Evolutionary conservation across 1,140 invertebrate genomes (phyloP), one percentile per base, ranked within the genome.

Genomic region (Ips nitidus): DNA sequence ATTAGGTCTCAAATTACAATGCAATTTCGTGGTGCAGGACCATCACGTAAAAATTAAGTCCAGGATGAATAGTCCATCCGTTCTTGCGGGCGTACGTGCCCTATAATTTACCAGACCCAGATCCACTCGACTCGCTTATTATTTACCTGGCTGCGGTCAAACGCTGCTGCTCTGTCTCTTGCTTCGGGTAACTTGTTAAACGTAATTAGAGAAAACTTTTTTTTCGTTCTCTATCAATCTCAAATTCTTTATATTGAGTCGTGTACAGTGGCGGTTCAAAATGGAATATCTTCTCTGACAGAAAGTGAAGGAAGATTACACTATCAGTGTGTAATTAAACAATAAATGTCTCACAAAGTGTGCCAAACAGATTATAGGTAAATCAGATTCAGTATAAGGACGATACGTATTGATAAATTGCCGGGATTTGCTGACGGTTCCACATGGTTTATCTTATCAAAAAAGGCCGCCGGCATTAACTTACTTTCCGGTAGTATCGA

Each of bases 151-250:
- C 66, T 53, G 41, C 47, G 66, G 56, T 66, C 65, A 66, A 66
- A 45, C 47, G 43, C 40, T 42, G n/a, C 22, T n/a, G n/a, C n/a
- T n/a, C 22, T 22, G 22, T 22, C 22, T 42, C 61, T 63, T 52
- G 56, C 65, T 61, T 58, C 66, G 56, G 56, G 66, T 52, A 52
- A 68, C 66, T 68, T 45, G 56, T 68, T 68, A 68, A 68, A 68
- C 40, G 43, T 68, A 68, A 68, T 68, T 68, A 68, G 66, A 68
- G 56, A 68, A 68, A 61, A 37, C 52, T 42, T 72, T 74, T 71
- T 63, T 66, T 57, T 75, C 73, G 55, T 61, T 61, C 22, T n/a
- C 3, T 43, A 36, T 61, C 40, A 58, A n/a, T 43, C 7, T 41
- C 5, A 52, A 47, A 41, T 41, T 42, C 2, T 41, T 59, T 41